phyloP scores from a whole-genome alignment of 2,888 invertebrate genomes.

The Amiota mariae region DNA sequence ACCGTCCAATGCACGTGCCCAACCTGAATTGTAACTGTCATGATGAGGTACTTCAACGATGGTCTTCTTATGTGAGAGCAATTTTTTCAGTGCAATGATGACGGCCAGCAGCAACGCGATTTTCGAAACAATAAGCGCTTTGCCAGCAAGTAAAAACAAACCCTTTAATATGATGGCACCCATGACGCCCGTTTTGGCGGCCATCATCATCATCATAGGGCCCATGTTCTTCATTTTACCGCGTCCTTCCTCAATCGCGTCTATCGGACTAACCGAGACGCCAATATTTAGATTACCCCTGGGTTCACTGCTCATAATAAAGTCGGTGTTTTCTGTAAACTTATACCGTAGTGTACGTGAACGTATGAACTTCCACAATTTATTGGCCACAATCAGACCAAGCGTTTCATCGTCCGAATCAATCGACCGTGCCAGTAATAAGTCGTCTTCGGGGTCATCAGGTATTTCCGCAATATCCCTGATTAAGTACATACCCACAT shows the following conservation, averaged over 20 bases:
- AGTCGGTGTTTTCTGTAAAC: constrained; percentile 84
- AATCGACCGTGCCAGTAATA: constrained; percentile 74
- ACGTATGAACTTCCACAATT: constrained; percentile 83
- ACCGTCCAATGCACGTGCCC: constrained; percentile 75
- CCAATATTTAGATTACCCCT: constrained; percentile 78
- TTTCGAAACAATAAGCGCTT: constrained; percentile 88
- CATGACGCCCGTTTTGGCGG: constrained; percentile 86
- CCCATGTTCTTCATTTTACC: constrained; percentile 83
- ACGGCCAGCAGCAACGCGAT: constrained; percentile 86
- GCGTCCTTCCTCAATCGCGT: constrained; percentile 78
- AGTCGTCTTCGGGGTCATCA: constrained; percentile 77
- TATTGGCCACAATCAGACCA: constrained; percentile 80
- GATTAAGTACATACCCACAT: neutral
- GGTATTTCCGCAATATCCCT: constrained; percentile 66
- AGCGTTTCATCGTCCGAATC: constrained; percentile 78
- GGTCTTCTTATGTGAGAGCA: constrained; percentile 79
- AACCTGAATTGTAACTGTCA: constrained; percentile 77
- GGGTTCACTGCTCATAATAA: constrained; percentile 82
- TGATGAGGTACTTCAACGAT: constrained; percentile 83
- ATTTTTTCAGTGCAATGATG: constrained; percentile 87
- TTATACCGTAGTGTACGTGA: constrained; percentile 86
- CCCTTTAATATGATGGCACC: constrained; percentile 88
- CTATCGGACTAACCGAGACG: constrained; percentile 80
- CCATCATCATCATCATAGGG: constrained; percentile 82
- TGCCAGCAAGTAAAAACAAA: constrained; percentile 86